A percentile compares a stretch with the other conserved stretches of the same genome.
phyloP scores from a whole-genome alignment of 2,113 vertebrate species.

The Capra hircus region DNA sequence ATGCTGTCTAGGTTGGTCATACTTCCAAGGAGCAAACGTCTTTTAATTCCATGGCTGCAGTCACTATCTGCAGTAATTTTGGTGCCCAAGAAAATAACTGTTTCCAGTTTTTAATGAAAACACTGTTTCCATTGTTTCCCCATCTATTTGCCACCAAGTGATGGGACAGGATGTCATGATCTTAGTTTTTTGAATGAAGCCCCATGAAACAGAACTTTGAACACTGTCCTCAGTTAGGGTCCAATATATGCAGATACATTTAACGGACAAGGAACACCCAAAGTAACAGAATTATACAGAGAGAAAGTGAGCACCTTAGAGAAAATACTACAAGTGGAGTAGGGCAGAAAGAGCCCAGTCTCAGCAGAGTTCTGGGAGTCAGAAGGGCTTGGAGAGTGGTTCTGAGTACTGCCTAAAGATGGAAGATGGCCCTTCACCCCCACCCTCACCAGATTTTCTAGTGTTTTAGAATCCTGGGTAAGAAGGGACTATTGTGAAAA shows the following conservation, averaged over 20 bases:
- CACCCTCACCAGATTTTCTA: background rate
- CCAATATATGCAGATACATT: background rate
- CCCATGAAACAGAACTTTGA: background rate
- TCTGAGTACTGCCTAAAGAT: background rate
- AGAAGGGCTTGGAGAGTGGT: background rate
- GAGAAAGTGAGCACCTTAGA: background rate
- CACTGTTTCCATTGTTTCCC: background rate
- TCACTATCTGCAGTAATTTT: background rate
- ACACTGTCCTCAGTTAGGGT: background rate
- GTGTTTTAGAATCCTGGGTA: background rate
- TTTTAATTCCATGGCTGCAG: background rate
- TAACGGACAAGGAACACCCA: background rate
- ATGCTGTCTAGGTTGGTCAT: background rate
- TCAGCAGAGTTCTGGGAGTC: background rate
- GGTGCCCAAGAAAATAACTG: background rate
- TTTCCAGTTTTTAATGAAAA: background rate
- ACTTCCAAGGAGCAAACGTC: background rate
- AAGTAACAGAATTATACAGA: background rate
- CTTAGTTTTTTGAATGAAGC: background rate
- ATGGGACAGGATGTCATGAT: background rate
- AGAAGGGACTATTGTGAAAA: background rate
- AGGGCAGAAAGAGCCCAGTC: background rate
- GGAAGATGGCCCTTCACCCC: background rate
- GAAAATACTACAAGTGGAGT: background rate
- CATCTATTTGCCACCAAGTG: background rate